Evolutionary conservation across 1,140 invertebrate species (phyloP), one percentile per base, ranked within the genome.

Genomic region (Rhynchophorus ferrugineus): DNA sequence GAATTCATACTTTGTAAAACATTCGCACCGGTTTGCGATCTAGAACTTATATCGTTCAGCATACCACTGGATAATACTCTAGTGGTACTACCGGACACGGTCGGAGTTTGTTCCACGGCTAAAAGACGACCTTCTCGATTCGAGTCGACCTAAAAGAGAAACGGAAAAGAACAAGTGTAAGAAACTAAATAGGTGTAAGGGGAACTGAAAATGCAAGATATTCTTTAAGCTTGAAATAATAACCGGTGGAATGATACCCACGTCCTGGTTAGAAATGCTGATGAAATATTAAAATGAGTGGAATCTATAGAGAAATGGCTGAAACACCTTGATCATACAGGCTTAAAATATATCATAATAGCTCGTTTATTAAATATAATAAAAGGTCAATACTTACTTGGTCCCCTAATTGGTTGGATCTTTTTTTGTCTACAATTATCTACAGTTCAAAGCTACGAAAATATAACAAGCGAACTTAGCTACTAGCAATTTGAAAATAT

Each of bases 71-170:
- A 20, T 11, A 16, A 3, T 19, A 39, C 9, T 29, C 24, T 29
- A 16, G 17, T 44, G 8, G 44, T 47, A 29, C 37, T 39, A 29
- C 36, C 38, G 21, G 33, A 13, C 13, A 20, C 36, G 18, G 38
- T 14, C 7, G 38, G 14, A 19, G 11, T 41, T 53, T 43, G 33
- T 18, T 51, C 55, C 14, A 24, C 38, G 37, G 20, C 24, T 8
- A 55, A 34, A 38, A 49, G 9, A 21, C 53, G 45, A 5, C 36
- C 29, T 46, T 49, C 44, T 37, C 43, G 16, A 35, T 55, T 49
- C 20, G 46, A 49, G 8, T 55, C 53, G 14, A 55, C 47, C 53
- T 55, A 55, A 44, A 55, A 55, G 13, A 47, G 16, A 54, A 39
- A 45, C 3, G 24, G 6, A 22, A 37, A 51, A 29, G 20, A 37